phyloP scores from a whole-genome alignment of 1,140 invertebrate species.

The Eupeodes corollae region DNA sequence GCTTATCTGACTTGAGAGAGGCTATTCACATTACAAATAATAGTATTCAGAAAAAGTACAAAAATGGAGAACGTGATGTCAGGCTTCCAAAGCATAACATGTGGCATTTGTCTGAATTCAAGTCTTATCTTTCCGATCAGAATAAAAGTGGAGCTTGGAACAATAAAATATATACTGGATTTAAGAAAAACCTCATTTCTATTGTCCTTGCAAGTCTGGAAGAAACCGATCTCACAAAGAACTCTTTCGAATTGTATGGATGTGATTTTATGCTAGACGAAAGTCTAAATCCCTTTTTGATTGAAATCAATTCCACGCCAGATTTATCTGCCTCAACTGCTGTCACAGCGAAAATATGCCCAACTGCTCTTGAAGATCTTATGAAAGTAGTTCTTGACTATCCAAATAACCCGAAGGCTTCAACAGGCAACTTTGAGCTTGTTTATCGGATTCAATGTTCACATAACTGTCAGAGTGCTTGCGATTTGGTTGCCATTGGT shows the following conservation, averaged over 20 bases:
- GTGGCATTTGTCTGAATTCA: constrained; percentile 74
- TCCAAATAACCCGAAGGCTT: constrained; percentile 37
- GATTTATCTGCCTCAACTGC: constrained; percentile 71
- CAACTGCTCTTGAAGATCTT: constrained; percentile 69
- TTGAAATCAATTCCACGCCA: constrained; percentile 88
- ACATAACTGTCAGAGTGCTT: too few species aligned
- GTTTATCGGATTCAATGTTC: constrained; percentile 24
- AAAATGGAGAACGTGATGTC: constrained; percentile 48
- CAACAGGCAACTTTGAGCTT: constrained; percentile 46
- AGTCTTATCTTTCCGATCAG: constrained; percentile 46
- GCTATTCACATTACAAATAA: constrained; percentile 88
- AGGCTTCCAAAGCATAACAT: constrained; percentile 68
- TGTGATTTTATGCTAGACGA: constrained; percentile 85
- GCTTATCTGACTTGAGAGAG: constrained; percentile 70
- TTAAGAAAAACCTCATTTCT: constrained; percentile 71
- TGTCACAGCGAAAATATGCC: constrained; percentile 71
- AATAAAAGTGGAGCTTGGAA: constrained; percentile 45
- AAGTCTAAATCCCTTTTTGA: constrained; percentile 77
- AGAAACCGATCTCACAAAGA: constrained; percentile 61
- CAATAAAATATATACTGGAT: constrained; percentile 68
- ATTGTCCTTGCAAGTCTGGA: constrained; percentile 66
- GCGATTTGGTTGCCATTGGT: too few species aligned
- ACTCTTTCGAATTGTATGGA: constrained; percentile 82
- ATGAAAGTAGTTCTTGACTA: constrained; percentile 65
- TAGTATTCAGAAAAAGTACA: constrained; percentile 76